These are phyloP conservation scores for Pyralis farinalis DNA, from an alignment of 2,888 invertebrate genomes.

Conservation along the genomic window DNA sequence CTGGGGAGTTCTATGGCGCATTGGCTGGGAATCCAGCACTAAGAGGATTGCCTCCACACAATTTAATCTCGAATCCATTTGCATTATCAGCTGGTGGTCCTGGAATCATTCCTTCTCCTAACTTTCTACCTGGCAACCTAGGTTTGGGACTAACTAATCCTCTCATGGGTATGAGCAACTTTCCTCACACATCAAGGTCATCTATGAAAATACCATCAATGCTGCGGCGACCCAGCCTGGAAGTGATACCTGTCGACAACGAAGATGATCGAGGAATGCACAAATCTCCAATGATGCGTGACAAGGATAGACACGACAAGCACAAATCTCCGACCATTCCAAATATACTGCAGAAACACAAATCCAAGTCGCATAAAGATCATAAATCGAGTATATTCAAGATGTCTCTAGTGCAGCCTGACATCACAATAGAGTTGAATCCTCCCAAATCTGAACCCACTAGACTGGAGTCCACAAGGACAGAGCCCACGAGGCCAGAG, in stretches of 20 bases:
- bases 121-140: constrained; percentile 54
- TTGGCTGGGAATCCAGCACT: constrained; percentile 70
- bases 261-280: constrained; percentile 65
- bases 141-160: constrained; percentile 71
- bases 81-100: constrained; percentile 78
- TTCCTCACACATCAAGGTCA: constrained; percentile 82
- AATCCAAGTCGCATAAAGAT: constrained; percentile 67
- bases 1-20: constrained; percentile 66
- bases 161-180: constrained; percentile 71
- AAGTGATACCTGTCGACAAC: constrained; percentile 76
- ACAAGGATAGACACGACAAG: constrained; percentile 70
- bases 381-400: constrained; percentile 68
- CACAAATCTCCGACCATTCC: constrained; percentile 74
- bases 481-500: constrained; percentile 33
- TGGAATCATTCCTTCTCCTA: constrained; percentile 82
- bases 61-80: constrained; percentile 75
- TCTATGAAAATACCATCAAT: constrained; percentile 80
- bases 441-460: constrained; percentile 61
- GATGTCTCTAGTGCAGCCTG: constrained; percentile 76
- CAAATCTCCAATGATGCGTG: constrained; percentile 52
- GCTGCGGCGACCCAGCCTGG: constrained; percentile 80
- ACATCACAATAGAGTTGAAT: constrained; percentile 82
- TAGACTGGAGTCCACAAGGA: constrained; percentile 39
- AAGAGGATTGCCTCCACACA: constrained; percentile 58
- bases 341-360: constrained; percentile 71